A percentile compares a stretch with the other conserved stretches of the same genome.
phyloP scores from a whole-genome alignment of 2,888 invertebrate genomes.

The Camptogramma bilineatum region DNA sequence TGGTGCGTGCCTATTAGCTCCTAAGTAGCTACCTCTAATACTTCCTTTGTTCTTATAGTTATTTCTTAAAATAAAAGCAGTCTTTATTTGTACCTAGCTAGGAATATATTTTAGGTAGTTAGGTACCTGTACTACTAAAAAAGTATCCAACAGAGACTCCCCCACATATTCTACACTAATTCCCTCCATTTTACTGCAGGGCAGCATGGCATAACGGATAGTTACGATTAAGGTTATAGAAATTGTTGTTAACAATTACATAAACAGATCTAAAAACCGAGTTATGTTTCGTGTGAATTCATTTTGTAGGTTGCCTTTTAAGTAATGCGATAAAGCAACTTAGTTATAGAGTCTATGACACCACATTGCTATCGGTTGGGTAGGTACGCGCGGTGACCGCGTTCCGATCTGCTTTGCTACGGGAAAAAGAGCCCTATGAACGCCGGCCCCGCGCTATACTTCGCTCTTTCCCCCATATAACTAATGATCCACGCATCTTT shows the following conservation, averaged over 20 bases:
- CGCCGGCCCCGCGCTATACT: slow-evolving; percentile 70
- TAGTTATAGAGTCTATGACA: slow-evolving; percentile 55
- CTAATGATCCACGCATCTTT: slow-evolving; percentile 79
- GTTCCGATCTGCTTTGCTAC: slow-evolving; percentile 71
- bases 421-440: slow-evolving; percentile 70
- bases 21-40: slow-evolving; percentile 9
- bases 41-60: slow-evolving; percentile 65
- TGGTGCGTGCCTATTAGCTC: slow-evolving; percentile 46
- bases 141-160: neutral
- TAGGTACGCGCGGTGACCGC: slow-evolving; percentile 75
- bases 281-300: slow-evolving; percentile 34
- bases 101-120: neutral
- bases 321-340: slow-evolving; percentile 54
- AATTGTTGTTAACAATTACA: neutral
- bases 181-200: slow-evolving; percentile 19
- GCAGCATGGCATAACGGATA: slow-evolving; percentile 17
- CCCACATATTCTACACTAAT: slow-evolving; percentile 3
- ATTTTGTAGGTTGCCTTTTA: slow-evolving; percentile 37
- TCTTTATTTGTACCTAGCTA: no score
- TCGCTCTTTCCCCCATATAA: slow-evolving; percentile 70
- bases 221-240: slow-evolving; percentile 5
- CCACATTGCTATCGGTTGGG: slow-evolving; percentile 60
- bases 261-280: slow-evolving; percentile 2
- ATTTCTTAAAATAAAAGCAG: neutral
- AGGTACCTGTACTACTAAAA: neutral